phyloP scores from a whole-genome alignment of 92 coral and sea anemone species.

The Parazoanthus atlanticus region DNA sequence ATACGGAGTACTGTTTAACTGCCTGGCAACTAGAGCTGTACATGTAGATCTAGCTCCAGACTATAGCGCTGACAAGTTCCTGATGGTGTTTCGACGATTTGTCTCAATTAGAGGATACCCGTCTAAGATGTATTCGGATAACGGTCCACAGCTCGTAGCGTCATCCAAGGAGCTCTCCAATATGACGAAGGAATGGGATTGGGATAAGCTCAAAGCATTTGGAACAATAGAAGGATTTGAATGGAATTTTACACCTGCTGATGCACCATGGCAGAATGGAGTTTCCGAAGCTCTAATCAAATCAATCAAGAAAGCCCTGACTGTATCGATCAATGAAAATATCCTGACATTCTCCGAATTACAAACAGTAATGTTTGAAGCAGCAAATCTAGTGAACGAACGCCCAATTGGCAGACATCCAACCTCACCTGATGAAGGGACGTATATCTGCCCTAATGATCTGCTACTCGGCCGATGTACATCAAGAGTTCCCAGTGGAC shows the following conservation, averaged over 20 bases:
- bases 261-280: constrained; percentile 65
- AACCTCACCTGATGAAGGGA: not conserved
- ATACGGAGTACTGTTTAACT: constrained; percentile 32
- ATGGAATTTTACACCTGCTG: constrained; percentile 56
- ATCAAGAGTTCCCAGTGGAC: too few relatives aligned
- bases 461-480: too few relatives aligned
- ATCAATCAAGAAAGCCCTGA: constrained; percentile 41
- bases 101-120: constrained; percentile 60
- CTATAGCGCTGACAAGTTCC: constrained; percentile 48
- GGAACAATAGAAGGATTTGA: constrained; percentile 40
- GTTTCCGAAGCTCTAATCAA: constrained; percentile 45
- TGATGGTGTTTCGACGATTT: constrained; percentile 54
- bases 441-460: too few relatives aligned
- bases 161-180: constrained; percentile 44
- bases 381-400: too few relatives aligned
- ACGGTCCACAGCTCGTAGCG: constrained; percentile 57
- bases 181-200: constrained; percentile 39
- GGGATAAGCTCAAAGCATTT: constrained; percentile 35
- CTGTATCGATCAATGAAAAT: constrained; percentile 4
- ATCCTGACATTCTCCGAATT: constrained; percentile 37
- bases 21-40: constrained; percentile 36
- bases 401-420: not conserved
- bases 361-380: constrained; percentile 12
- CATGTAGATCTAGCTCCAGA: constrained; percentile 16
- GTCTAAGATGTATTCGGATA: constrained; percentile 45